Percentiles rank a stretch among this genome's conserved stretches.
Evolutionary conservation across 2,113 vertebrate species (phyloP).

Genomic region (Thymallus thymallus): DNA sequence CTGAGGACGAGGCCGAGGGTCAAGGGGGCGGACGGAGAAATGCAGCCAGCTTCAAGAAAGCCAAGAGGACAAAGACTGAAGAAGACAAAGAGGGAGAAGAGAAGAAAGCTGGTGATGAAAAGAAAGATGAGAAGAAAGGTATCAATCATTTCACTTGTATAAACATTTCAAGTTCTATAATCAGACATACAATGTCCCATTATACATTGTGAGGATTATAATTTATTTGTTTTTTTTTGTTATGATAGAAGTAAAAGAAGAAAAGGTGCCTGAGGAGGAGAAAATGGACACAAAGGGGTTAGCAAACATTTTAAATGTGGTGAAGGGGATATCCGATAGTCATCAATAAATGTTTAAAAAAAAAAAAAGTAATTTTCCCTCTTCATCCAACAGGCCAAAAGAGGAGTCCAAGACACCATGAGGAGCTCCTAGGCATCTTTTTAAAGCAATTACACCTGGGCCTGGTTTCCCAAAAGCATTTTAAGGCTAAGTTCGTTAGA

Average conservation of each 20-base stretch:
- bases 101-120: slow-evolving; percentile 94
- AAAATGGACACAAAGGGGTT: slow-evolving; percentile 79
- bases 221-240: background rate
- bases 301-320: slow-evolving; percentile 30
- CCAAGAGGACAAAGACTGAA: slow-evolving; percentile 89
- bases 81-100: slow-evolving; percentile 95
- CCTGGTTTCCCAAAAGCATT: too few species aligned
- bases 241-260: slow-evolving; percentile 72
- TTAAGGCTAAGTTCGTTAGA: too few species aligned
- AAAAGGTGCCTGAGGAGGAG: slow-evolving; percentile 73
- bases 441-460: slow-evolving; percentile 20
- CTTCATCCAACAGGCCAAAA: slow-evolving; percentile 68
- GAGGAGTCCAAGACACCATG: slow-evolving; percentile 76
- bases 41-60: slow-evolving; percentile 89
- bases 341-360: background rate
- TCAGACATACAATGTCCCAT: too few species aligned
- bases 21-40: slow-evolving; percentile 84
- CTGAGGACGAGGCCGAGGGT: slow-evolving; percentile 95
- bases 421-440: slow-evolving; percentile 28
- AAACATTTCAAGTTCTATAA: too few species aligned
- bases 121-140: slow-evolving; percentile 79
- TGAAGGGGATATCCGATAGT: background rate
- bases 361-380: background rate
- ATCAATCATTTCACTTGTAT: slow-evolving; percentile 22
- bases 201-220: background rate